phyloP scores from a whole-genome alignment of 2,113 vertebrate genomes.

The Eclectus roratus region DNA sequence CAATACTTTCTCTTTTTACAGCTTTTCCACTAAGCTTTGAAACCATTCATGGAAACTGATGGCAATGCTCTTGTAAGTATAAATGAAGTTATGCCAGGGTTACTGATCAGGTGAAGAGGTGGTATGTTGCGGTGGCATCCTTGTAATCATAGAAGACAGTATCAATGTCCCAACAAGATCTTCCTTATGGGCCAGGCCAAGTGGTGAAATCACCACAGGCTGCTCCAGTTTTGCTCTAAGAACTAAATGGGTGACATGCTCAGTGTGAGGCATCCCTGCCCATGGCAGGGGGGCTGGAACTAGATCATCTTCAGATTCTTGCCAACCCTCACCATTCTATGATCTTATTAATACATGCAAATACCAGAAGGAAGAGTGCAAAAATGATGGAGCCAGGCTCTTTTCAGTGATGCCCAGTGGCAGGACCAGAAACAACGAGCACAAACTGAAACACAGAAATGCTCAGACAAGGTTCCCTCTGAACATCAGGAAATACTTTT shows the following conservation, averaged over 20 bases:
- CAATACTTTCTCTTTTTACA: conserved; percentile 47
- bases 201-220: neutral
- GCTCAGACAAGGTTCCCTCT: neutral
- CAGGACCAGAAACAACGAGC: neutral
- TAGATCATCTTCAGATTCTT: neutral
- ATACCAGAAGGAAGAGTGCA: neutral
- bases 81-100: neutral
- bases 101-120: neutral
- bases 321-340: neutral
- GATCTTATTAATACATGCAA: neutral
- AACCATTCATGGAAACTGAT: conserved; percentile 80
- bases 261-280: neutral
- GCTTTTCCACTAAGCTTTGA: conserved; percentile 69
- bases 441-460: neutral
- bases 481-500: neutral
- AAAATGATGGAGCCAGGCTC: neutral
- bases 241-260: neutral
- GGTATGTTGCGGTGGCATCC: neutral
- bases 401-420: neutral
- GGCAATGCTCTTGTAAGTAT: conserved; percentile 83
- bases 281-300: neutral
- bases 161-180: neutral
- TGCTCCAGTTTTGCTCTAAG: neutral
- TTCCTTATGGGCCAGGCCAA: neutral
- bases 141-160: neutral